phyloP scores from a whole-genome alignment of 2,797 vertebrate species.

The Hybognathus amarus region DNA sequence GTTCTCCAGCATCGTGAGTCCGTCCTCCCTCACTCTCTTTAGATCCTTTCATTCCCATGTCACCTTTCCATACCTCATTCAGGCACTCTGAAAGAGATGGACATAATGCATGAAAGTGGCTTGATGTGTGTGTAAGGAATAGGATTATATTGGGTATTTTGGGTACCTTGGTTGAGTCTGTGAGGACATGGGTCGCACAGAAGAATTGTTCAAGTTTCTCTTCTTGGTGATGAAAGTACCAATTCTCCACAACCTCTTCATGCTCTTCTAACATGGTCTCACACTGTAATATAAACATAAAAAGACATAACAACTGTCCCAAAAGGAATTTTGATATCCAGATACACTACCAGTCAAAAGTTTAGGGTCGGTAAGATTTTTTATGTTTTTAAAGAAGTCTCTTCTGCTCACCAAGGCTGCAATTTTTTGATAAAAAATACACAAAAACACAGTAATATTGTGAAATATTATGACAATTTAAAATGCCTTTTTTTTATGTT shows the following conservation, averaged over 20 bases:
- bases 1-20: slow-evolving; percentile 72
- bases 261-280: slow-evolving; percentile 87
- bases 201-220: slow-evolving; percentile 82
- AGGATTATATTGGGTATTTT: neutral
- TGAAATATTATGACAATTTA: no score
- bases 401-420: no score
- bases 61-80: slow-evolving; percentile 84
- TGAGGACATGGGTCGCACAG: slow-evolving; percentile 80
- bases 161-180: slow-evolving; percentile 74
- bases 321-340: neutral
- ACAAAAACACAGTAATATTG: no score
- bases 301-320: neutral
- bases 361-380: no score
- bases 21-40: slow-evolving; percentile 33
- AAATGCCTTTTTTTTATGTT: no score
- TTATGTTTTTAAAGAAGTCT: no score
- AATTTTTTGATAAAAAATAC: no score
- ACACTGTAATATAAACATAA: slow-evolving; percentile 72
- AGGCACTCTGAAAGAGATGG: slow-evolving; percentile 77
- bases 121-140: neutral
- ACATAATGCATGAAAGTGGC: neutral
- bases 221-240: slow-evolving; percentile 89
- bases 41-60: slow-evolving; percentile 61
- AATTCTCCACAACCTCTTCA: slow-evolving; percentile 86
- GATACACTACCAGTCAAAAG: no score